These are phyloP conservation scores for Antrozous pallidus DNA, from an alignment of 2,797 vertebrate genomes.

Conservation along the genomic window DNA sequence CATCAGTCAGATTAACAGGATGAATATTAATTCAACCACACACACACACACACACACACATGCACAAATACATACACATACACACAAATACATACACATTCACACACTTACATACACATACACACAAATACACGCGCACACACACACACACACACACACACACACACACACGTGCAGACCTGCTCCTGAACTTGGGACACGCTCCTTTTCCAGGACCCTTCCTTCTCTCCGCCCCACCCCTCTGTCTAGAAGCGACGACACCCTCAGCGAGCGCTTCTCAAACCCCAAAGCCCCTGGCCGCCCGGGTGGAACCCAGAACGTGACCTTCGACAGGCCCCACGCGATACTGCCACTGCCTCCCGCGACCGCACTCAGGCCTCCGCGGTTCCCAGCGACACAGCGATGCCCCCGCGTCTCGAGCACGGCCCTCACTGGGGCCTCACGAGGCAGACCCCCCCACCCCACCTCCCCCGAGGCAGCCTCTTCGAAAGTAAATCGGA, in stretches of 20 bases:
- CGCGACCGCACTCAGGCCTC: not conserved
- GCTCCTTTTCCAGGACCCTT: not conserved
- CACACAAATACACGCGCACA: too few species aligned
- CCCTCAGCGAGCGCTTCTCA: not conserved
- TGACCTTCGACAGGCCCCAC: not conserved
- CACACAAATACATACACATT: too few species aligned
- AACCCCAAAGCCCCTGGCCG: not conserved
- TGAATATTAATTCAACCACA: not conserved
- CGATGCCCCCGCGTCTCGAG: not conserved
- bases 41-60: rapidly evolving
- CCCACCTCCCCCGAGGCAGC: not conserved
- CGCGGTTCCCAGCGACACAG: too few species aligned
- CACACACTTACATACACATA: too few species aligned
- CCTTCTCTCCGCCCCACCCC: not conserved
- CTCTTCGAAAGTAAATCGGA: not conserved
- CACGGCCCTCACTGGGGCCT: too few species aligned
- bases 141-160: not conserved
- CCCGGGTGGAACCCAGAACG: not conserved
- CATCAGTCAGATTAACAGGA: not conserved
- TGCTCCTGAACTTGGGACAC: not conserved
- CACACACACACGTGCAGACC: too few species aligned
- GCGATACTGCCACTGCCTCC: rapidly evolving
- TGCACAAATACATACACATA: rapidly evolving
- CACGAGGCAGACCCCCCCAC: not conserved
- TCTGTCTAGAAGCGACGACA: not conserved